A percentile compares a stretch with the other conserved stretches of the same genome.
Conservation (phyloP, 1,140 invertebrate genomes). For the Ceratitis capitata region DNA sequence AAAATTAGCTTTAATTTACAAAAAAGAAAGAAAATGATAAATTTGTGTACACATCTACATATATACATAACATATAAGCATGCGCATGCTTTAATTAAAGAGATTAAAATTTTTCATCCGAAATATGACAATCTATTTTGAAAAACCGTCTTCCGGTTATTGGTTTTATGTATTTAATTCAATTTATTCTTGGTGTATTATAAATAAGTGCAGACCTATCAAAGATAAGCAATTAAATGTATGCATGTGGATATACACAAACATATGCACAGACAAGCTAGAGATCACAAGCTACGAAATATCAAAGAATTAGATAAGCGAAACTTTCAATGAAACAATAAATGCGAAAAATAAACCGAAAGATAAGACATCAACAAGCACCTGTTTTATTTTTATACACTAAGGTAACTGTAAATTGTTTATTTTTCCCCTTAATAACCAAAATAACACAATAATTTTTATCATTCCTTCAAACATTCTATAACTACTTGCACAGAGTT, state of each 20-base stretch:
- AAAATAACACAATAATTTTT: not conserved
- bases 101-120: not conserved
- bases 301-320: not conserved
- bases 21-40: too few species aligned
- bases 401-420: too few species aligned
- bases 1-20: too few species aligned
- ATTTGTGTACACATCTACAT: too few species aligned
- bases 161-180: not conserved
- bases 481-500: too few species aligned
- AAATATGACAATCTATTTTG: not conserved
- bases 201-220: not conserved
- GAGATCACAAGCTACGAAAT: not conserved
- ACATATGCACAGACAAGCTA: not conserved
- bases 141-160: not conserved
- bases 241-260: too few species aligned
- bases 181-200: not conserved
- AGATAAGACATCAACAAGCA: not conserved
- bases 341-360: too few species aligned
- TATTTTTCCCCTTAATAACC: too few species aligned
- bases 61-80: not conserved
- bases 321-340: not conserved
- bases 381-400: not conserved
- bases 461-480: too few species aligned
- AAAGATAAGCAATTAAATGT: not conserved
- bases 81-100: not conserved